phyloP scores from a whole-genome alignment of 2,797 vertebrate genomes.

The Neomorphus geoffroyi region DNA sequence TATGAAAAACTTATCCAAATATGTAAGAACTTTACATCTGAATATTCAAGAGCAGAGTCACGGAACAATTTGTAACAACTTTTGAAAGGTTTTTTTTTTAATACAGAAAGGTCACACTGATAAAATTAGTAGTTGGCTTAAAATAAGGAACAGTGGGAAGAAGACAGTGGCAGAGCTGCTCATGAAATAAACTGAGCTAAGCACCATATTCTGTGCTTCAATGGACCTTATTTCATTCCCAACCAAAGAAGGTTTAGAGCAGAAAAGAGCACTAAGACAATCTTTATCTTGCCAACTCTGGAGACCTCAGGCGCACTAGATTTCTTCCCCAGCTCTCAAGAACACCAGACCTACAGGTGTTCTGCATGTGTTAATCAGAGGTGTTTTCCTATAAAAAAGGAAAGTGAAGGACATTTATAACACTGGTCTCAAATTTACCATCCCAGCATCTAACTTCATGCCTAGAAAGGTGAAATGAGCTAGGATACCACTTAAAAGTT shows the following conservation, averaged over 20 bases:
- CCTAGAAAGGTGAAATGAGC: neutral
- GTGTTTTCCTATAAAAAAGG: neutral
- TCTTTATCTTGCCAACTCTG: neutral
- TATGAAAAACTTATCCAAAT: neutral
- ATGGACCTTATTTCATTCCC: neutral
- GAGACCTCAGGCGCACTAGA: neutral
- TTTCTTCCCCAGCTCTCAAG: neutral
- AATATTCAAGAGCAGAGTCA: neutral
- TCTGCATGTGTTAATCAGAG: neutral
- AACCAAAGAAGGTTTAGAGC: neutral
- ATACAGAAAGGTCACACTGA: neutral
- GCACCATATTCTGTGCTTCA: neutral
- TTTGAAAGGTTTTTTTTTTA: neutral
- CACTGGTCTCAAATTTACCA: neutral
- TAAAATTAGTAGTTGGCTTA: constrained; percentile 28
- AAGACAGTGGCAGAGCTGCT: neutral
- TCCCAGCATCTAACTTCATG: neutral
- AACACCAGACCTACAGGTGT: neutral
- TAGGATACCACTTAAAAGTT: neutral
- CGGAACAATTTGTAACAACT: neutral
- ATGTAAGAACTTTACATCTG: neutral
- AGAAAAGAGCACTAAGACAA: neutral
- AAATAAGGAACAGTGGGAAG: constrained; percentile 1
- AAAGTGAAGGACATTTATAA: neutral
- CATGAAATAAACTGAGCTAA: neutral